A percentile compares a stretch with the other conserved stretches of the same genome.
Conservation (phyloP, 2,888 invertebrate species). For the Fragum sueziense region DNA sequence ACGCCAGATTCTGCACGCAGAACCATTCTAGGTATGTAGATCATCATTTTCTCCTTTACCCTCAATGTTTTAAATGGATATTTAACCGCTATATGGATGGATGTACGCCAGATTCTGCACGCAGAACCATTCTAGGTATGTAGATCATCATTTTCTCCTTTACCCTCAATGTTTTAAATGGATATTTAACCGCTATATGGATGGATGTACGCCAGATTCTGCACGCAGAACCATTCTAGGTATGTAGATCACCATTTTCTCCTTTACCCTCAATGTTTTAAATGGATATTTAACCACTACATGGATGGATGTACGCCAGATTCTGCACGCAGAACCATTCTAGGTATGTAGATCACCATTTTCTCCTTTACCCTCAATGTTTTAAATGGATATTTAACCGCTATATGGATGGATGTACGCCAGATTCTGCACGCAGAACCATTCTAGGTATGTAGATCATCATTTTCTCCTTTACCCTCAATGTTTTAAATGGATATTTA, state of each 20-base stretch:
- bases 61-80: conserved; percentile 89
- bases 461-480: conserved; percentile 83
- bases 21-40: conserved; percentile 90
- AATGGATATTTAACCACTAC: no score
- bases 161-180: conserved; percentile 89
- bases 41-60: no score
- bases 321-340: no score
- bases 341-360: no score
- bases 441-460: conserved; percentile 86
- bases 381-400: conserved; percentile 88
- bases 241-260: no score
- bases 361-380: conserved; percentile 80
- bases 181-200: conserved; percentile 87
- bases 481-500: conserved; percentile 87
- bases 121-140: conserved; percentile 90
- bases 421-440: conserved; percentile 87
- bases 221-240: conserved; percentile 90
- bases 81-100: conserved; percentile 86
- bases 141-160: no score
- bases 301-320: no score
- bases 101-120: conserved; percentile 87
- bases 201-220: conserved; percentile 85
- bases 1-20: conserved; percentile 87
- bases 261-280: no score
- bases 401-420: conserved; percentile 86